A percentile compares a stretch with the other conserved stretches of the same genome.
Conservation (phyloP, 1,140 invertebrate species). For the Eupristina koningsbergeri region DNA sequence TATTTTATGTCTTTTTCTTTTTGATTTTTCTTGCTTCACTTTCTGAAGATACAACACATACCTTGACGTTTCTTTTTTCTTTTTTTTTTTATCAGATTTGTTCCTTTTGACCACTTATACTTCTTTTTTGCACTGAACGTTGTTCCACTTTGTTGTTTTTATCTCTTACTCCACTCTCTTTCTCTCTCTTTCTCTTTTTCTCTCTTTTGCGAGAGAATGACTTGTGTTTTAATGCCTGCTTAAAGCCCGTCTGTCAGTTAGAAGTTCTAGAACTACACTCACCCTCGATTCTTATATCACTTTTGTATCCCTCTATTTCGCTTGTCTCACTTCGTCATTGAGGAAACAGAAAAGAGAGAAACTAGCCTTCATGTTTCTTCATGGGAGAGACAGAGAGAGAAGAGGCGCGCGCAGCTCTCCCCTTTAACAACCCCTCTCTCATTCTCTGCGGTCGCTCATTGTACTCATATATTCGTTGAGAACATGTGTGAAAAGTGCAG, state of each 20-base stretch:
- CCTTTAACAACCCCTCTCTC: constrained; percentile 14
- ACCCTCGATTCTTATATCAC: constrained; percentile 24
- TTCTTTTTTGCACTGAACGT: neutral
- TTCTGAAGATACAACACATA: neutral
- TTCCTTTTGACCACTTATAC: neutral
- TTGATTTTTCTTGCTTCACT: neutral
- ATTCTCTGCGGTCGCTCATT: neutral
- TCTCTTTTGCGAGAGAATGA: neutral
- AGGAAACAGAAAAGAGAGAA: constrained; percentile 10
- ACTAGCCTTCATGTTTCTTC: neutral
- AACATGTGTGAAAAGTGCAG: neutral
- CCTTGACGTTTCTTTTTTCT: neutral
- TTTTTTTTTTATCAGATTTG: neutral
- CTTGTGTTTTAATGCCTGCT: constrained; percentile 19
- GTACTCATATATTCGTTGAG: neutral
- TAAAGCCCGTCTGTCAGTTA: constrained; percentile 36
- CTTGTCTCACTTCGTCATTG: constrained; percentile 7
- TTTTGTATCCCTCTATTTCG: constrained; percentile 20
- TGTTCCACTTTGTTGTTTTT: no score
- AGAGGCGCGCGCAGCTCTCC: constrained; percentile 20
- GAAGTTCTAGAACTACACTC: neutral
- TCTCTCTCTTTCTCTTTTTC: neutral
- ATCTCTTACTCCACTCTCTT: neutral
- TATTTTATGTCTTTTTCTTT: neutral
- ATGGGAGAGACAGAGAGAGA: constrained; percentile 3